phyloP scores from a whole-genome alignment of 2,888 invertebrate genomes.

The Syrista parreyssii region DNA sequence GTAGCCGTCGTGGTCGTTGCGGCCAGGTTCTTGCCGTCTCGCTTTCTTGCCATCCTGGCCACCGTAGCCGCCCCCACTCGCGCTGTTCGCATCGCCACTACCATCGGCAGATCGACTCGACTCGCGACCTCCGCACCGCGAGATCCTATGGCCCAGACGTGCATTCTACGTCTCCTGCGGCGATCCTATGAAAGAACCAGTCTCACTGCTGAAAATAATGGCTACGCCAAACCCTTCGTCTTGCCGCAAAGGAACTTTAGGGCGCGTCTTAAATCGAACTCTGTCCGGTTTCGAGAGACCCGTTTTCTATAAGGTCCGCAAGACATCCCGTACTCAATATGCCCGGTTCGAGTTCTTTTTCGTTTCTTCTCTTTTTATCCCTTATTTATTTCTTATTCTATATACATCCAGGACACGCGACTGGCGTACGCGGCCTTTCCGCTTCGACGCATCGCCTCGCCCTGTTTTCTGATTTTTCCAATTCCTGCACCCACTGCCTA shows the following conservation, averaged over 20 bases:
- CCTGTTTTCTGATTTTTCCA: neutral
- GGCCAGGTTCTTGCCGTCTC: neutral
- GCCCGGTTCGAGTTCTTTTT: neutral
- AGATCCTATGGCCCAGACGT: conserved; percentile 17
- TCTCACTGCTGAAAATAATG: conserved; percentile 39
- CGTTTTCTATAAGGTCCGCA: neutral
- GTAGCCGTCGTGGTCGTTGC: neutral
- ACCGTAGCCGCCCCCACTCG: neutral
- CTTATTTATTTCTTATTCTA: neutral
- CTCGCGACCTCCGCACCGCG: conserved; percentile 10
- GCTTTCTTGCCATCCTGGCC: neutral
- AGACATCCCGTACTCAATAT: neutral
- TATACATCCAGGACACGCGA: neutral
- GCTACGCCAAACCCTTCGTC: conserved; percentile 29
- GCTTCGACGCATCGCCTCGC: neutral
- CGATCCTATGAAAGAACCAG: conserved; percentile 40
- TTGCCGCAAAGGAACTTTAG: conserved; percentile 29
- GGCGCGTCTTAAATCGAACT: conserved; percentile 17
- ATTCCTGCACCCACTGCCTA: neutral
- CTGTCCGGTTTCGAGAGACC: conserved; percentile 2
- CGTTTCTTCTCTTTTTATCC: neutral
- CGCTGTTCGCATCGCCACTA: neutral
- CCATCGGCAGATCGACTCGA: conserved; percentile 5
- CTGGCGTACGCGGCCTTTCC: neutral
- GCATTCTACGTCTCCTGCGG: conserved; percentile 37